Percentiles rank a stretch among this genome's conserved stretches.
Conservation (phyloP, 2,113 vertebrate genomes). For the Amia ocellicauda region DNA sequence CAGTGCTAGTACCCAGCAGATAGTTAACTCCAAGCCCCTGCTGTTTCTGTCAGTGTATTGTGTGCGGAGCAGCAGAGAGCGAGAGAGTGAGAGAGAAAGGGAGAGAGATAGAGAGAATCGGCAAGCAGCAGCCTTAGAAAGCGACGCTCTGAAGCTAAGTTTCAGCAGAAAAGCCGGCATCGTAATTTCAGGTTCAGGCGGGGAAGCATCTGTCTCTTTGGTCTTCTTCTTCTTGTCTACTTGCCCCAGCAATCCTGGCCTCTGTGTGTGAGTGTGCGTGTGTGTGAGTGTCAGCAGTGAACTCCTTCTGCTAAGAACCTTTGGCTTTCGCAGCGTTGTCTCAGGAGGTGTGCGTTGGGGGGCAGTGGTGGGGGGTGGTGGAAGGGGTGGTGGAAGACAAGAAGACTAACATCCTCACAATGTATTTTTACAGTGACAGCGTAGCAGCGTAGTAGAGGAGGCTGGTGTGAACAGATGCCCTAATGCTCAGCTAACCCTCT, state of each 20-base stretch:
- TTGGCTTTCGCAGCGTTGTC: too few relatives aligned
- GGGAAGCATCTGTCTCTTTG: slow-evolving; percentile 49
- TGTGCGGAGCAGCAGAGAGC: slow-evolving; percentile 43
- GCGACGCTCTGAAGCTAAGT: slow-evolving; percentile 13
- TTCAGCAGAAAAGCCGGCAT: slow-evolving; percentile 13
- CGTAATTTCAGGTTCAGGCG: slow-evolving; percentile 18
- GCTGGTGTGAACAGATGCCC: slow-evolving; percentile 54
- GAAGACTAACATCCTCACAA: slow-evolving; percentile 43
- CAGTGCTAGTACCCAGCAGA: slow-evolving; percentile 41
- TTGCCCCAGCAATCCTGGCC: slow-evolving; percentile 48
- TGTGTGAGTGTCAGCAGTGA: not conserved
- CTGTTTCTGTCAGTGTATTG: slow-evolving; percentile 48
- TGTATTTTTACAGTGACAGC: slow-evolving; percentile 35
- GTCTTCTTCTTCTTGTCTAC: slow-evolving; percentile 47
- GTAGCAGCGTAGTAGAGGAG: slow-evolving; percentile 23
- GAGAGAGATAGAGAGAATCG: not conserved
- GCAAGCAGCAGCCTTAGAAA: not conserved
- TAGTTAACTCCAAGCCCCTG: slow-evolving; percentile 57
- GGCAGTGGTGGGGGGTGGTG: too few relatives aligned
- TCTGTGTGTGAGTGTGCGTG: not conserved
- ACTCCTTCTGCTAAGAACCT: too few relatives aligned
- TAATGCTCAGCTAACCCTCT: slow-evolving; percentile 66
- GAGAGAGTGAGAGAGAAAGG: slow-evolving; percentile 32
- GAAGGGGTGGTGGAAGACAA: not conserved
- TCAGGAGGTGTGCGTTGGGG: too few relatives aligned